Percentiles rank a stretch among this genome's conserved stretches.
phyloP scores from a whole-genome alignment of 1,140 invertebrate genomes.

The Spodoptera litura region DNA sequence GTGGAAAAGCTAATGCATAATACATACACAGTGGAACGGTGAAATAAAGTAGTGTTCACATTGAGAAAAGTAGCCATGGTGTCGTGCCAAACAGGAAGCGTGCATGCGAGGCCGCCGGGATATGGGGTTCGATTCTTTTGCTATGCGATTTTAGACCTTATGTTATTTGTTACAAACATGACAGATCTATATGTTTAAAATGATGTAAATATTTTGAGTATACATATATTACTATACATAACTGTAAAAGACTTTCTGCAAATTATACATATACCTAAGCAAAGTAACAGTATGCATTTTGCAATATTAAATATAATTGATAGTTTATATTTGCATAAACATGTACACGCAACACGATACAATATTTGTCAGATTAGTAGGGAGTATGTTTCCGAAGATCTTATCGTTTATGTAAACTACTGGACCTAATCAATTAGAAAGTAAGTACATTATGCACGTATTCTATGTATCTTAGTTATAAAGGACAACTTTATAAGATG shows the following conservation, averaged over 20 bases:
- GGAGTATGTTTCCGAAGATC: too few relatives aligned
- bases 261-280: neutral
- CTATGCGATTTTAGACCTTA: constrained; percentile 66
- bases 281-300: neutral
- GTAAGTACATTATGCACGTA: too few relatives aligned
- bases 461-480: too few relatives aligned
- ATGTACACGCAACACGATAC: neutral
- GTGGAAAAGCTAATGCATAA: constrained; percentile 38
- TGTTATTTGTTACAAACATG: constrained; percentile 55
- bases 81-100: constrained; percentile 84
- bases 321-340: constrained; percentile 1
- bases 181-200: constrained; percentile 36
- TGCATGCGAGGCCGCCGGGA: constrained; percentile 73
- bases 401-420: too few relatives aligned
- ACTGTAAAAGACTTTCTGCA: neutral
- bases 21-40: constrained; percentile 35
- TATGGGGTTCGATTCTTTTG: constrained; percentile 75
- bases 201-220: constrained; percentile 51
- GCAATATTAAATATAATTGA: neutral
- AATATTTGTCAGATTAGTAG: neutral
- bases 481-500: too few relatives aligned
- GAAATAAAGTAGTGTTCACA: constrained; percentile 61
- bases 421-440: too few relatives aligned
- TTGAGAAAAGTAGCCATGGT: constrained; percentile 72
- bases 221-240: neutral